A percentile compares a stretch with the other conserved stretches of the same genome.
phyloP scores from a whole-genome alignment of 2,113 vertebrate species.

The Amblyopsis rosae region DNA sequence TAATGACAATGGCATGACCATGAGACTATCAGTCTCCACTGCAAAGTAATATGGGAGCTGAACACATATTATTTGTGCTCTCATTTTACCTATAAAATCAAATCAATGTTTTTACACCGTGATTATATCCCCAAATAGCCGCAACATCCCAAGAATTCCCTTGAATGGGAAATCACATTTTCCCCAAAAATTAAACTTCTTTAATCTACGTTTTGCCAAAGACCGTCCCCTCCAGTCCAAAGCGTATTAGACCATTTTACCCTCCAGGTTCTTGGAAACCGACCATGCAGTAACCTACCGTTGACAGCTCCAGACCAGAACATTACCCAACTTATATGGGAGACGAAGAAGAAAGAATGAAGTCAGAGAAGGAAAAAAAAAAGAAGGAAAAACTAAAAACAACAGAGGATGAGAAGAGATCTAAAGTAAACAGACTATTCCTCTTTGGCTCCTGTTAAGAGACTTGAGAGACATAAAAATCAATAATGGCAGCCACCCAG shows the following conservation, averaged over 20 bases:
- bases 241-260: slow-evolving; percentile 28
- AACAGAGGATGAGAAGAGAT: background rate
- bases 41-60: too few relatives aligned
- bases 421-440: slow-evolving; percentile 36
- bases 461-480: slow-evolving; percentile 50
- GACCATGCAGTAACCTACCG: slow-evolving; percentile 3
- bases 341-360: slow-evolving; percentile 9
- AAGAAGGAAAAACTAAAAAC: slow-evolving; percentile 1
- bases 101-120: too few relatives aligned
- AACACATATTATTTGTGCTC: too few relatives aligned
- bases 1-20: too few relatives aligned
- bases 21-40: too few relatives aligned
- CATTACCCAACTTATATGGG: slow-evolving; percentile 20
- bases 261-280: slow-evolving; percentile 19
- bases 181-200: too few relatives aligned
- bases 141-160: too few relatives aligned
- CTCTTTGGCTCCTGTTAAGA: slow-evolving; percentile 33
- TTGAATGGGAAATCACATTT: too few relatives aligned
- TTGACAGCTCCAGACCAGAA: slow-evolving; percentile 21
- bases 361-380: slow-evolving; percentile 16
- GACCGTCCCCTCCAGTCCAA: slow-evolving; percentile 18
- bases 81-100: too few relatives aligned
- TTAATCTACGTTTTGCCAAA: slow-evolving; percentile 3
- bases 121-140: too few relatives aligned
- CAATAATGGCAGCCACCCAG: slow-evolving; percentile 43